A percentile compares a stretch with the other conserved stretches of the same genome.
Evolutionary conservation across 2,113 vertebrate species (phyloP).

Genomic region (Aramus guarauna): DNA sequence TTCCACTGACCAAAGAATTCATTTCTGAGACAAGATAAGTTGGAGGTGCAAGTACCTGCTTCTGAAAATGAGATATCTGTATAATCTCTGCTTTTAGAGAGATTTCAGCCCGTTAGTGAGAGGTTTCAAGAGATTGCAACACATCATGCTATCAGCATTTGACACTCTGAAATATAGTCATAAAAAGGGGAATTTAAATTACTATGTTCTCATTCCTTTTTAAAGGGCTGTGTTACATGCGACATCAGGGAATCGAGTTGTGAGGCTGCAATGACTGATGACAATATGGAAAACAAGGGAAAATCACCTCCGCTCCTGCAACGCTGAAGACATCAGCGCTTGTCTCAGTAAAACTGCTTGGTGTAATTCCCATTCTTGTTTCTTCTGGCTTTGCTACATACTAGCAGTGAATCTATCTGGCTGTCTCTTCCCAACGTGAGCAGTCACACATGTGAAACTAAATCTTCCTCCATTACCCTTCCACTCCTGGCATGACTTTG

Average conservation of each 20-base stretch:
- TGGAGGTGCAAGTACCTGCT: neutral
- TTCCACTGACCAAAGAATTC: neutral
- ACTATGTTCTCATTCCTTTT: neutral
- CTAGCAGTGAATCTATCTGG: neutral
- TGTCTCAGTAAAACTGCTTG: neutral
- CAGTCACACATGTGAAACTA: neutral
- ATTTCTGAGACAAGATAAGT: neutral
- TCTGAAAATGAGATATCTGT: neutral
- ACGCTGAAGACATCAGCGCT: neutral
- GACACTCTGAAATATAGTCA: neutral
- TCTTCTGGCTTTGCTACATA: neutral
- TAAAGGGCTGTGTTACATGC: conserved; percentile 49
- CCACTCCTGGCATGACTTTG: neutral
- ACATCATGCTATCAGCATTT: neutral
- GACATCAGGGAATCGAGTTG: neutral
- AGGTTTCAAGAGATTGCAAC: neutral
- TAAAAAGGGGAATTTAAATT: neutral
- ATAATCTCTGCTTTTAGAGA: neutral
- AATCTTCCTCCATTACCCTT: neutral
- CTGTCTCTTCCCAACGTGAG: neutral
- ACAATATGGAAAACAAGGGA: neutral
- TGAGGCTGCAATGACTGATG: neutral
- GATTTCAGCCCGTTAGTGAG: neutral
- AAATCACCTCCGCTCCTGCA: neutral
- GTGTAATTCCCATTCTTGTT: neutral